Conservation (phyloP, 1,140 invertebrate genomes). For the Leguminivora glycinivorella region DNA sequence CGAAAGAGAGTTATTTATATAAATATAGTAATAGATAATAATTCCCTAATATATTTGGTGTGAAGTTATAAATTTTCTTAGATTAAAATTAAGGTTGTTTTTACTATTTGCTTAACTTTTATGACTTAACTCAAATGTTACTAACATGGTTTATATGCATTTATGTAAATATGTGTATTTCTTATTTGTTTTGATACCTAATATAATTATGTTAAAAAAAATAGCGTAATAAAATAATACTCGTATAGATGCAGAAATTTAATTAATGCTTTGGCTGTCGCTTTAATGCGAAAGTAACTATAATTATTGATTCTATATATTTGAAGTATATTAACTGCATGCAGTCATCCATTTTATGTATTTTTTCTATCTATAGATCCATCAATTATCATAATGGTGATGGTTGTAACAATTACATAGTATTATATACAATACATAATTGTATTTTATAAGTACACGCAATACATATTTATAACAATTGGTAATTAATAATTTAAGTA, state of each 20-base stretch:
- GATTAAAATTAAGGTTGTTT: too few relatives aligned
- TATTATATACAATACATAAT: slow-evolving; percentile 20
- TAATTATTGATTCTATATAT: slow-evolving; percentile 15
- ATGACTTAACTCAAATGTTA: background rate
- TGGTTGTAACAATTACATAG: slow-evolving; percentile 60
- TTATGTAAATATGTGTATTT: background rate
- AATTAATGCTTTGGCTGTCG: slow-evolving; percentile 15
- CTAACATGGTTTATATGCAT: background rate
- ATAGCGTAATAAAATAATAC: background rate
- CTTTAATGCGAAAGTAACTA: background rate
- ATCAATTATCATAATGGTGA: slow-evolving; percentile 75
- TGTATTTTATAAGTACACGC: slow-evolving; percentile 3
- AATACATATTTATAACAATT: background rate
- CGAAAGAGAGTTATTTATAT: background rate
- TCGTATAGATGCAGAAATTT: background rate
- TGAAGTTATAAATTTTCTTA: background rate
- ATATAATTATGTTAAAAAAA: background rate
- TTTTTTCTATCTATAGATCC: slow-evolving; percentile 53
- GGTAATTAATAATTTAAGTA: background rate
- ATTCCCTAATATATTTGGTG: background rate
- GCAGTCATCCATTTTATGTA: slow-evolving; percentile 56
- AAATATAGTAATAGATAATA: background rate
- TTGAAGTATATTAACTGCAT: slow-evolving; percentile 46
- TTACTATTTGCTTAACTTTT: background rate
- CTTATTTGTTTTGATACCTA: background rate